These are phyloP conservation scores for Aleiodes alternator DNA, from an alignment of 2,888 invertebrate species.

Conservation along the genomic window DNA sequence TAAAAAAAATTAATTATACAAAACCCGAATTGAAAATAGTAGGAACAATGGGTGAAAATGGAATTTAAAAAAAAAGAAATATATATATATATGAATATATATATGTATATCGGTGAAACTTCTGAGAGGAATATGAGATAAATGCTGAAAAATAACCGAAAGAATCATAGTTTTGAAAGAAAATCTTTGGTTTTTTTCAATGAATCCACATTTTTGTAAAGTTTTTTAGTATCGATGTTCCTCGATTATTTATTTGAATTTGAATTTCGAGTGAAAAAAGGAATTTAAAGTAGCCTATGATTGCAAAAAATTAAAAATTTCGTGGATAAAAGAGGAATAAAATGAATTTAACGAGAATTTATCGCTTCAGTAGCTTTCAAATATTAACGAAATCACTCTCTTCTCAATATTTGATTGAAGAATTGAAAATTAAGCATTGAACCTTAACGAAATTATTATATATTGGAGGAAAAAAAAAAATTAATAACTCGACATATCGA, in stretches of 20 bases:
- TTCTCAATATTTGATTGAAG: slow-evolving; percentile 39
- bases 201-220: slow-evolving; percentile 17
- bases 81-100: slow-evolving; percentile 31
- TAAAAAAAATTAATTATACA: slow-evolving; percentile 47
- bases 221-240: slow-evolving; percentile 35
- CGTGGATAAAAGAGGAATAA: slow-evolving; percentile 42
- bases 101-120: background rate
- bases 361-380: background rate
- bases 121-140: slow-evolving; percentile 17
- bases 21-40: slow-evolving; percentile 51
- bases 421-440: slow-evolving; percentile 53
- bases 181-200: slow-evolving; percentile 12
- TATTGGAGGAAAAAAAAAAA: slow-evolving; percentile 45
- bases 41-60: slow-evolving; percentile 52
- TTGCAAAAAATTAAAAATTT: slow-evolving; percentile 34
- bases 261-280: too few species aligned
- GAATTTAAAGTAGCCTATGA: background rate
- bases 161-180: background rate
- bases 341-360: slow-evolving; percentile 44
- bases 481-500: slow-evolving; percentile 46
- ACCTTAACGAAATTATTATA: slow-evolving; percentile 45
- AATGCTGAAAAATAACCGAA: slow-evolving; percentile 15
- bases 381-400: slow-evolving; percentile 25
- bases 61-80: slow-evolving; percentile 38
- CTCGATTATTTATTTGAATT: slow-evolving; percentile 51